These are phyloP conservation scores for Ferrisia virgata DNA, from an alignment of 2,888 invertebrate genomes.

Conservation along the genomic window DNA sequence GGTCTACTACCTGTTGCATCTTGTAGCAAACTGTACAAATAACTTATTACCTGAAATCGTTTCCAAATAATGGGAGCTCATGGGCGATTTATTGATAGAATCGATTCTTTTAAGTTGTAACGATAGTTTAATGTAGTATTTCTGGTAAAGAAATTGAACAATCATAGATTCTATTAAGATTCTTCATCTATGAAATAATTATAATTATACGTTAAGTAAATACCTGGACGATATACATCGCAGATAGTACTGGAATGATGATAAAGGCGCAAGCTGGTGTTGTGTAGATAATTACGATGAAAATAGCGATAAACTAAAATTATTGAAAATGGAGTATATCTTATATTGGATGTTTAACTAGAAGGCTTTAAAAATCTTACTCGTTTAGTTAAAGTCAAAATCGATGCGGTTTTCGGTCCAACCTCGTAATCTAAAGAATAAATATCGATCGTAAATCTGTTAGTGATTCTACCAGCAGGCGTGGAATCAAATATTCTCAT, in stretches of 20 bases:
- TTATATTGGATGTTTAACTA: no score
- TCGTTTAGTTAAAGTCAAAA: background rate
- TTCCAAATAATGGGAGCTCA: constrained; percentile 95
- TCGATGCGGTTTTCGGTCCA: background rate
- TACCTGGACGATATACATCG: constrained; percentile 76
- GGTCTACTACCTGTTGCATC: no score
- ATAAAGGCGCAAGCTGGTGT: constrained; percentile 78
- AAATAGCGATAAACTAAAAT: constrained; percentile 75
- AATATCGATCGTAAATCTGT: constrained; percentile 37
- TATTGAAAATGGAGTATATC: constrained; percentile 7
- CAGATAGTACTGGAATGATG: constrained; percentile 72
- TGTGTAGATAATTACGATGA: constrained; percentile 81
- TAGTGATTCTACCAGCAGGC: constrained; percentile 32
- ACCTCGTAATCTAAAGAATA: constrained; percentile 25
- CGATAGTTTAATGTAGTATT: constrained; percentile 91
- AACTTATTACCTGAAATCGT: constrained; percentile 77
- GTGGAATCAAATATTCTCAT: constrained; percentile 34
- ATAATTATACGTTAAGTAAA: no score
- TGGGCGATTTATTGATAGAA: constrained; percentile 90
- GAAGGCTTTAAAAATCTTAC: background rate
- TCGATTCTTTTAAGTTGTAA: constrained; percentile 90
- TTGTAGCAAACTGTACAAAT: no score
- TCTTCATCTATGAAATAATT: no score
- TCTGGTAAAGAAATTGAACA: constrained; percentile 57
- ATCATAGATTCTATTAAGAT: no score